A percentile compares a stretch with the other conserved stretches of the same genome.
Conservation (phyloP, 2,797 vertebrate genomes). For the Rhinella marina region DNA sequence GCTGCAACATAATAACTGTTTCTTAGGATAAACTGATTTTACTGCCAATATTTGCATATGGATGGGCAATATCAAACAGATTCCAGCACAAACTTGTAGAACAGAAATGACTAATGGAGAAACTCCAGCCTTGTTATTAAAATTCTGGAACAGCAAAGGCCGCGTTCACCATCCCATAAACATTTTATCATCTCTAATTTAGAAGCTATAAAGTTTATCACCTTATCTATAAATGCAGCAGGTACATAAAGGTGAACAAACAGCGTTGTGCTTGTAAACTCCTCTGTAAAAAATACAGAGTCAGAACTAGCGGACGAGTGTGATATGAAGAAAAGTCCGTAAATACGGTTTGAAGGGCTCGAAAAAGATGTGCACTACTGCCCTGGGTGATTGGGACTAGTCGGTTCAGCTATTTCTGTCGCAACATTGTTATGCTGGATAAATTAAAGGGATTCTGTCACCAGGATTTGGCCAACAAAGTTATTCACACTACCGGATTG, state of each 20-base stretch:
- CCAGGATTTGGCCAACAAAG: too few species aligned
- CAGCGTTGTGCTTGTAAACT: background rate
- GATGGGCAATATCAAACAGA: conserved; percentile 18
- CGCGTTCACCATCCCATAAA: background rate
- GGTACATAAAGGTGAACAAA: background rate
- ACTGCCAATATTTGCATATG: conserved; percentile 51
- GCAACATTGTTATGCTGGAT: too few species aligned
- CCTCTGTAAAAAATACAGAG: background rate
- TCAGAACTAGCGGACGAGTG: background rate
- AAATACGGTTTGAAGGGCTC: background rate
- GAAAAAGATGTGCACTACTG: background rate
- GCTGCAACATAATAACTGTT: background rate
- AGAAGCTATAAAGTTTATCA: background rate
- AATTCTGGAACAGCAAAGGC: background rate
- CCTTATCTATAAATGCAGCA: background rate
- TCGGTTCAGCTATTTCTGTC: too few species aligned
- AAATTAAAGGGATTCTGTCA: too few species aligned
- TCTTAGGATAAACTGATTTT: background rate
- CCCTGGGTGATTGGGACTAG: background rate
- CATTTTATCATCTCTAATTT: background rate
- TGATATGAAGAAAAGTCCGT: background rate
- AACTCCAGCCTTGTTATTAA: background rate
- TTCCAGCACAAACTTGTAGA: conserved; percentile 32
- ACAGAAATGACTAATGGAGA: background rate
- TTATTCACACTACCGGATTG: too few species aligned